Percentiles rank a stretch among this genome's conserved stretches.
Conservation (phyloP, 2,888 invertebrate species). For the Patella pellucida region DNA sequence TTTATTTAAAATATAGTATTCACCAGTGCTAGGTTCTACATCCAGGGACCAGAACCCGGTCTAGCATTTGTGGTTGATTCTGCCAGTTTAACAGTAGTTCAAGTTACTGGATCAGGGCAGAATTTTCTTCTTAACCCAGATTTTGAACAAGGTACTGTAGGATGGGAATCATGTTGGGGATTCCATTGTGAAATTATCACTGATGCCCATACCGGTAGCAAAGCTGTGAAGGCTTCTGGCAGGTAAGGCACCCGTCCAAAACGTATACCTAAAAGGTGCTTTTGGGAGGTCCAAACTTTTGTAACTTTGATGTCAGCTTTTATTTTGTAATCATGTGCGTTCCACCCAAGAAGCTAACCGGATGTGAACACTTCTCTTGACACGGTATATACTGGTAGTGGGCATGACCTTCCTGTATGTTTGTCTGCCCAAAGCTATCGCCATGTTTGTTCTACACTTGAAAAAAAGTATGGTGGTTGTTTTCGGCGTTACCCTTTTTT, state of each 20-base stretch:
- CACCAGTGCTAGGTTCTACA: not conserved
- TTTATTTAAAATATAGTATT: not conserved
- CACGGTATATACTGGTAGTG: no score
- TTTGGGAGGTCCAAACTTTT: no score
- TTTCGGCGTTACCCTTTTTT: no score
- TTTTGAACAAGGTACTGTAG: not conserved
- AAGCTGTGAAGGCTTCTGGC: not conserved
- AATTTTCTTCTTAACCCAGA: not conserved
- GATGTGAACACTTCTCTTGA: no score
- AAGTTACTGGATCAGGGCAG: not conserved
- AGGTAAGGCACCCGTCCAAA: not conserved
- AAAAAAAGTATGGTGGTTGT: no score
- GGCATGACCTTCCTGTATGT: no score
- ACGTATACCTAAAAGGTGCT: no score
- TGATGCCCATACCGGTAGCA: not conserved
- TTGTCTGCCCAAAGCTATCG: no score
- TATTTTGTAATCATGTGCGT: no score
- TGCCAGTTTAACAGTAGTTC: not conserved
- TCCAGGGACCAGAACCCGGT: slow-evolving; percentile 18
- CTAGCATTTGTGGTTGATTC: slow-evolving; percentile 18
- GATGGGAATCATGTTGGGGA: not conserved
- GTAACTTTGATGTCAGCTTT: no score
- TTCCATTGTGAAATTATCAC: not conserved
- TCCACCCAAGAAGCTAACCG: no score
- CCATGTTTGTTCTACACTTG: no score